phyloP scores from a whole-genome alignment of 1,140 invertebrate genomes.

The Hycleus cichorii region DNA sequence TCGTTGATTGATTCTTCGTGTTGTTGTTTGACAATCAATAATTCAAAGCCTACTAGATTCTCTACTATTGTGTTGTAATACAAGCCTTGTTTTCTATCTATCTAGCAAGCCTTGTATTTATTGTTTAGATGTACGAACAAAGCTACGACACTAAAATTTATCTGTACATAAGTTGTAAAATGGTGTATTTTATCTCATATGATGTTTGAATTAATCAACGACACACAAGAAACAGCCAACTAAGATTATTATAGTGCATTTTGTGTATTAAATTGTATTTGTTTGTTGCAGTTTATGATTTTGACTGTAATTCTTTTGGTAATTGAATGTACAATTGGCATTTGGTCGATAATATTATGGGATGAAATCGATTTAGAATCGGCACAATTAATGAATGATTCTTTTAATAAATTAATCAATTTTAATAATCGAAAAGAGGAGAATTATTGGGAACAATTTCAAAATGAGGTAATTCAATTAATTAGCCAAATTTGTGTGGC shows the following conservation, averaged over 20 bases:
- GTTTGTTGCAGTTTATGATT: constrained; percentile 35
- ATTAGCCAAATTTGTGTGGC: neutral
- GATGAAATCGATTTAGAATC: constrained; percentile 26
- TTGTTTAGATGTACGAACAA: too few species aligned
- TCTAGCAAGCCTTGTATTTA: too few species aligned
- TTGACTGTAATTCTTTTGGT: constrained; percentile 30
- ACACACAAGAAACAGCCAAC: neutral
- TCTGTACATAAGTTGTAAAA: too few species aligned
- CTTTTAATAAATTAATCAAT: constrained; percentile 24
- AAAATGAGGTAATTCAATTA: constrained; percentile 25
- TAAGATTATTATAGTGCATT: too few species aligned
- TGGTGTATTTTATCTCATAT: too few species aligned
- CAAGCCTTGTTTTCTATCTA: too few species aligned
- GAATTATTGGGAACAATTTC: constrained; percentile 30
- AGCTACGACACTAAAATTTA: too few species aligned
- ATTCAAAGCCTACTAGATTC: too few species aligned
- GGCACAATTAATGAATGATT: constrained; percentile 28
- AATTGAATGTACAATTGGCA: constrained; percentile 29
- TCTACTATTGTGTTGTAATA: too few species aligned
- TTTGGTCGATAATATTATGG: constrained; percentile 35
- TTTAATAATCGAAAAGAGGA: constrained; percentile 24
- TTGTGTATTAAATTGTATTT: neutral
- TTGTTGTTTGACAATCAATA: too few species aligned
- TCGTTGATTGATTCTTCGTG: too few species aligned
- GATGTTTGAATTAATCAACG: too few species aligned